These are phyloP conservation scores for Leuciscus idus DNA, from an alignment of 2,113 vertebrate genomes.

Conservation along the genomic window DNA sequence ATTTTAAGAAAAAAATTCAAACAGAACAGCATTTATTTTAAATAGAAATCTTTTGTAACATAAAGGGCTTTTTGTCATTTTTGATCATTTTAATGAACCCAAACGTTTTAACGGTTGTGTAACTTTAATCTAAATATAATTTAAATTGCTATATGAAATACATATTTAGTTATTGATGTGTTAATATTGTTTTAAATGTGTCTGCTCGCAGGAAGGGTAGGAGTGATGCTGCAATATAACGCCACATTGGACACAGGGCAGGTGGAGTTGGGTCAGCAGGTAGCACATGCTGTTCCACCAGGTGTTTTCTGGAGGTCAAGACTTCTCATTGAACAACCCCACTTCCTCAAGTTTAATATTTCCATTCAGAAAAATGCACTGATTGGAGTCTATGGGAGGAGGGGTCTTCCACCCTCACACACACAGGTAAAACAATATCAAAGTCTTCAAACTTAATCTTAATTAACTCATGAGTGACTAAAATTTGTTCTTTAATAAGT, in stretches of 20 bases:
- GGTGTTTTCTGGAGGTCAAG: slow-evolving; percentile 97
- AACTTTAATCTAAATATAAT: no score
- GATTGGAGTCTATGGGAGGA: slow-evolving; percentile 96
- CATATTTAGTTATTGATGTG: neutral
- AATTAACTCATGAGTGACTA: neutral
- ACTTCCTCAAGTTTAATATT: slow-evolving; percentile 99
- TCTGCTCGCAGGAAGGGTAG: slow-evolving; percentile 42
- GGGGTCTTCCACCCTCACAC: slow-evolving; percentile 94
- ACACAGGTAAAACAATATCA: slow-evolving; percentile 83
- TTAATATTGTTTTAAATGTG: neutral
- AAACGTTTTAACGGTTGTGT: no score
- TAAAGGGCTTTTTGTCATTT: no score
- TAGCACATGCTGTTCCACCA: slow-evolving; percentile 86
- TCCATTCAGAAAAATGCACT: slow-evolving; percentile 98
- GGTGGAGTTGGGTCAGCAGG: slow-evolving; percentile 90
- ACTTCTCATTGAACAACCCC: slow-evolving; percentile 88
- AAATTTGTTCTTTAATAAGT: neutral
- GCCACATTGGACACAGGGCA: slow-evolving; percentile 93
- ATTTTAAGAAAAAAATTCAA: no score
- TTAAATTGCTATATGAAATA: neutral
- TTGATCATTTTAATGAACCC: no score
- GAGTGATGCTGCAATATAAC: slow-evolving; percentile 83
- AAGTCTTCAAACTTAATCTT: neutral
- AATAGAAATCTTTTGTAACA: no score
- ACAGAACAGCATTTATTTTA: no score